Percentiles rank a stretch among this genome's conserved stretches.
These are phyloP conservation scores for Anaspis maculata DNA, from an alignment of 2,888 invertebrate genomes.

Conservation along the genomic window DNA sequence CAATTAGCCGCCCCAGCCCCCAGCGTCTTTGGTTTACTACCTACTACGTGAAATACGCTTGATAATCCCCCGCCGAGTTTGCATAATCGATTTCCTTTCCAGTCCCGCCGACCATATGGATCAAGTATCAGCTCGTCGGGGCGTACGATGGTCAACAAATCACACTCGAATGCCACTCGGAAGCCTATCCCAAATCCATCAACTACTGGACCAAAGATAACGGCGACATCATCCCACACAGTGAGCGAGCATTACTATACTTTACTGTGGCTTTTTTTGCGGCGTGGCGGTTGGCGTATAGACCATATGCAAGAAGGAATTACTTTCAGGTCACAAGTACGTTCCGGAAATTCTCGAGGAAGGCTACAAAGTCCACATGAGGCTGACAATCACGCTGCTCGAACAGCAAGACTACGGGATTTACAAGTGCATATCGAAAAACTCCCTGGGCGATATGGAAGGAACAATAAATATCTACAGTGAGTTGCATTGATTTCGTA, in stretches of 20 bases:
- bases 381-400: conserved; percentile 53
- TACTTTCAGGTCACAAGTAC: conserved; percentile 51
- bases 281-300: too few species aligned
- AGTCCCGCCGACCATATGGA: conserved; percentile 82
- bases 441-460: conserved; percentile 64
- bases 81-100: too few species aligned
- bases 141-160: conserved; percentile 67
- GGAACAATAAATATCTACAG: conserved; percentile 65
- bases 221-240: conserved; percentile 68
- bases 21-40: too few species aligned
- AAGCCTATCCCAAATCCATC: conserved; percentile 78
- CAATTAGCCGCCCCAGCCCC: too few species aligned
- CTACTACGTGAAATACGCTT: too few species aligned
- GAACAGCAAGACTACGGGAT: conserved; percentile 55
- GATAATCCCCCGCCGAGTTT: too few species aligned
- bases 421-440: conserved; percentile 66
- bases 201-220: conserved; percentile 76
- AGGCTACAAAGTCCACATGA: conserved; percentile 65
- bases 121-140: conserved; percentile 76
- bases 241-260: conserved; percentile 37
- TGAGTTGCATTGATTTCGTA: conserved; percentile 47
- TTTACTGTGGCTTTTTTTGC: too few species aligned
- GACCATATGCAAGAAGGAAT: background rate
- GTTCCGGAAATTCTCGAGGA: conserved; percentile 60
- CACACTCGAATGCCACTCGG: conserved; percentile 72